Conservation (phyloP, 2,113 vertebrate species). For the Bagarius yarrelli region DNA sequence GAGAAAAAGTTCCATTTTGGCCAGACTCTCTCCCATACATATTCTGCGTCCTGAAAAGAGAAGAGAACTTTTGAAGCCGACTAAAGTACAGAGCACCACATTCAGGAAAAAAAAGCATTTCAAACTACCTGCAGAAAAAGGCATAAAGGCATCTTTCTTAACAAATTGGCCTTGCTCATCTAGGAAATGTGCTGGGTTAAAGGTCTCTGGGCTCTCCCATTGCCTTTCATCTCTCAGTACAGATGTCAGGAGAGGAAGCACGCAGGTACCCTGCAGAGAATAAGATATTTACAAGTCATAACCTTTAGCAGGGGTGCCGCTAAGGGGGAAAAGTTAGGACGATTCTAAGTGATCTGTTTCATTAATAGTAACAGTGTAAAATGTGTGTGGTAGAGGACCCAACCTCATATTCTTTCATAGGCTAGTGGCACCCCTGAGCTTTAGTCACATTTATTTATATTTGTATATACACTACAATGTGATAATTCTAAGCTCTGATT, state of each 20-base stretch:
- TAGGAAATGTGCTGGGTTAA: slow-evolving; percentile 69
- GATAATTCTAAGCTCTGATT: background rate
- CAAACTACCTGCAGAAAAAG: slow-evolving; percentile 69
- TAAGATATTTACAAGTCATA: background rate
- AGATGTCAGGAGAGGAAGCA: slow-evolving; percentile 65
- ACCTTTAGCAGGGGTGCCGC: no score
- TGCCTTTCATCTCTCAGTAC: slow-evolving; percentile 67
- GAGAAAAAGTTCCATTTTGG: slow-evolving; percentile 77
- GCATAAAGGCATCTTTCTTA: slow-evolving; percentile 66
- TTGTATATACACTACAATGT: no score
- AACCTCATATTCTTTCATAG: no score
- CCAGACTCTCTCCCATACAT: slow-evolving; percentile 73
- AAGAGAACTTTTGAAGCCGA: background rate
- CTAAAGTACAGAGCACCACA: background rate
- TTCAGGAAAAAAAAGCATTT: background rate
- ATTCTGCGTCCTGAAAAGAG: slow-evolving; percentile 65
- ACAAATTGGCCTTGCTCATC: slow-evolving; percentile 62
- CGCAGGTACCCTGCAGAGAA: slow-evolving; percentile 59
- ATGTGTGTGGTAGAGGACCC: no score
- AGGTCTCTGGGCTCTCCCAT: slow-evolving; percentile 66
- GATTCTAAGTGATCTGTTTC: no score
- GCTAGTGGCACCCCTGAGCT: no score
- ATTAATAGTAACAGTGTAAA: no score
- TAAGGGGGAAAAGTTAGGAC: no score
- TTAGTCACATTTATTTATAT: no score